These are phyloP conservation scores for Dryoscopus gambensis DNA, from an alignment of 2,113 vertebrate genomes.

Conservation along the genomic window DNA sequence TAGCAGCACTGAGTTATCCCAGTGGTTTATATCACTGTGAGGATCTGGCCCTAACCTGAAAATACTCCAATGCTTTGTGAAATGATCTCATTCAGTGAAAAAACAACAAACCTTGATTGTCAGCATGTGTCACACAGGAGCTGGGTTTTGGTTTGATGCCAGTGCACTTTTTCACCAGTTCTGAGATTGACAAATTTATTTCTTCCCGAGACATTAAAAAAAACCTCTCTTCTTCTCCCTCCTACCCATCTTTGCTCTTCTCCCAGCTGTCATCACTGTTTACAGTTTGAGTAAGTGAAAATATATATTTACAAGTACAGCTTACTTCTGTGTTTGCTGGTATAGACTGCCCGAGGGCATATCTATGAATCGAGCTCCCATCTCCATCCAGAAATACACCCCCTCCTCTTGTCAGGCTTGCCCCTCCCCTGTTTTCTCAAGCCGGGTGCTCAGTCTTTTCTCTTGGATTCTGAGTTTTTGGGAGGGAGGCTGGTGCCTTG, in stretches of 20 bases:
- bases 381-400: not conserved
- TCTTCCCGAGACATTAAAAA: not conserved
- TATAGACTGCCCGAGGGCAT: not conserved
- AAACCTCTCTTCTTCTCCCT: not conserved
- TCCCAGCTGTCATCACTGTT: constrained; percentile 8
- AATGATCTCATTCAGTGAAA: not conserved
- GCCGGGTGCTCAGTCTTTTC: not conserved
- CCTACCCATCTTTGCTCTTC: not conserved
- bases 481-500: not conserved
- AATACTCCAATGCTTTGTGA: not conserved
- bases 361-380: not conserved
- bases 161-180: not conserved
- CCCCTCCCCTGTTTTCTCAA: not conserved
- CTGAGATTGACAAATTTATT: not conserved
- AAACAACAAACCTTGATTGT: not conserved
- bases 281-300: constrained; percentile 8
- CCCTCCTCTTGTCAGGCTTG: not conserved
- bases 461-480: not conserved
- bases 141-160: not conserved
- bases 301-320: not conserved
- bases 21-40: not conserved
- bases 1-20: not conserved
- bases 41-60: not conserved
- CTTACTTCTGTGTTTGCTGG: not conserved
- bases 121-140: not conserved